These are phyloP conservation scores for Cyrtodaria siliqua DNA, from an alignment of 2,888 invertebrate species.

Conservation along the genomic window DNA sequence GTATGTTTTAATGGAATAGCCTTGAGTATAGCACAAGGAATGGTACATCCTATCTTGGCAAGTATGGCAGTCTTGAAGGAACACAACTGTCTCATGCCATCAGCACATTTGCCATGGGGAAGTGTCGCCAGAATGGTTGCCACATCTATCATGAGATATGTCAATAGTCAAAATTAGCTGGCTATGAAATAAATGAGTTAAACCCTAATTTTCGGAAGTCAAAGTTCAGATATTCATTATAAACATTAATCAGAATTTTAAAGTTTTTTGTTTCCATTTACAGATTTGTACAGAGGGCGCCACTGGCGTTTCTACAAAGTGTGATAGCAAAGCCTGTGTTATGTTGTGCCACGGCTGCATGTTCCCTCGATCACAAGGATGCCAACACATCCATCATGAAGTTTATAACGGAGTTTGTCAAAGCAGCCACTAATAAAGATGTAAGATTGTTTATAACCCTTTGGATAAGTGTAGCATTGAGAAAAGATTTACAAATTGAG, in stretches of 20 bases:
- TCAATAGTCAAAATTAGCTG: no score
- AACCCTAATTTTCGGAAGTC: no score
- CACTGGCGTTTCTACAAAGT: conserved; percentile 93
- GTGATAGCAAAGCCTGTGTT: conserved; percentile 91
- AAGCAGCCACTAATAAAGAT: conserved; percentile 79
- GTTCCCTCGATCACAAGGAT: conserved; percentile 96
- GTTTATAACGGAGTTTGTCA: conserved; percentile 94
- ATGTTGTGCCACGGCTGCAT: conserved; percentile 93
- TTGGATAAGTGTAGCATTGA: no score
- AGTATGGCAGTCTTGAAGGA: conserved; percentile 91
- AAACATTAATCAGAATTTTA: no score
- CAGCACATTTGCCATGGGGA: conserved; percentile 86
- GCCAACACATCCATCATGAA: conserved; percentile 98
- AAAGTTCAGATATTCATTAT: no score
- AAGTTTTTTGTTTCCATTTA: background rate
- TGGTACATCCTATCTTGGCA: conserved; percentile 74
- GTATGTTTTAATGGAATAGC: no score
- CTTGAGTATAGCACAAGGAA: no score
- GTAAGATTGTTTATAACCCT: no score
- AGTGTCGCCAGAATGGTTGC: conserved; percentile 88
- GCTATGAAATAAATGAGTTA: no score
- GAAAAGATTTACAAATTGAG: no score
- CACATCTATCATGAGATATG: conserved; percentile 86
- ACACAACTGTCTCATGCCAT: conserved; percentile 92
- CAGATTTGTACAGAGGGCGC: conserved; percentile 93